Evolutionary conservation across 2,113 vertebrate genomes (phyloP), one percentile per base, ranked within the genome.

Genomic region (Oxyura jamaicensis): DNA sequence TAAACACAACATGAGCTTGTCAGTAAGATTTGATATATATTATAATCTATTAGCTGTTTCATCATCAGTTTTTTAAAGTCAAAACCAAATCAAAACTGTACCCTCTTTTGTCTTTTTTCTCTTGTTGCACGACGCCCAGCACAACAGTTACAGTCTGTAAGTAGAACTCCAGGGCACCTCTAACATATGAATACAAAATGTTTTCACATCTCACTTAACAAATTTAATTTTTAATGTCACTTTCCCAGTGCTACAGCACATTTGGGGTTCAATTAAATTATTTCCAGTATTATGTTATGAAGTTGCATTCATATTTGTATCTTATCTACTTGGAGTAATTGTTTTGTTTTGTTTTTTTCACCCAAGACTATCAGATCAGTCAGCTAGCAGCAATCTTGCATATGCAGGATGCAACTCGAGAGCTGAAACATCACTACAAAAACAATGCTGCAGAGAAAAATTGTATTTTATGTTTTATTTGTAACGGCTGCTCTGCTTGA

Each of bases 111-210:
- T 53, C 20, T 5, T 60, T 19, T 75, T 66, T 59, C 28, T 76
- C 29, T 18, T 67, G 58, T 35, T 72, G 16, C 59, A 76, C 4
- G 44, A n/a, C 29, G 56, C 12, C 62, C 55, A 87, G 62, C 29
- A 89, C 28, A 76, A 2, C 2, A 82, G 35, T 79, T 76, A 31
- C 66, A 59, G 21, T 41, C 77, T 83, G 13, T 62, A n/a, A 73
- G n/a, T 18, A 17, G 77, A 42, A 81, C 23, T 60, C 55, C 0
- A 0, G 8, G 15, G 20, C 20, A 58, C n/a, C 79, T 76, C 39
- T 62, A 71, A 72, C 21, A 60, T 8, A 50, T 10, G 7, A 89
- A 76, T 18, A 86, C 1, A 6, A 62, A 89, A 58, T 33, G 33
- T 33, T 73, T 83, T 77, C 29, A 4, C 14, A 62, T 23, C 23